Percentiles rank a stretch among this genome's conserved stretches.
These are phyloP conservation scores for Aspidoscelis tigris DNA, from an alignment of 2,113 vertebrate genomes.

Conservation along the genomic window DNA sequence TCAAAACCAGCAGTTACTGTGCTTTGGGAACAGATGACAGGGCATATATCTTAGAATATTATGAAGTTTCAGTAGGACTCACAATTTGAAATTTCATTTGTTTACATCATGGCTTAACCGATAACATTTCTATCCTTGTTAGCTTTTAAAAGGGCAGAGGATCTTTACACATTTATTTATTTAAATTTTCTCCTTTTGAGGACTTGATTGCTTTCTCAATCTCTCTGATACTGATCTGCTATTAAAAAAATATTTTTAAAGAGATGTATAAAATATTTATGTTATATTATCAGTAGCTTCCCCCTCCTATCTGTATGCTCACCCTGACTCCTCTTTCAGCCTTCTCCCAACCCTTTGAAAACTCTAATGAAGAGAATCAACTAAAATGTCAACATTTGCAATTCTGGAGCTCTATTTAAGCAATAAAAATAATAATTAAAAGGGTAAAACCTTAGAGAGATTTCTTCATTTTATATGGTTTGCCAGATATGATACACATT, in stretches of 20 bases:
- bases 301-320: conserved; percentile 43
- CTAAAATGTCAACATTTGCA: conserved; percentile 86
- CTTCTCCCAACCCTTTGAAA: conserved; percentile 57
- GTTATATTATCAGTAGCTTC: conserved; percentile 34
- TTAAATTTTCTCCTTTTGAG: conserved; percentile 40
- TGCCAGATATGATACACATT: conserved; percentile 80
- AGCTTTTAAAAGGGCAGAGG: conserved; percentile 62
- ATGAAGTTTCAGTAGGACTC: no score
- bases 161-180: conserved; percentile 66
- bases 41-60: no score
- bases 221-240: conserved; percentile 36
- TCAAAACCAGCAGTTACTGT: no score
- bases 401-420: conserved; percentile 82
- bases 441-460: conserved; percentile 85
- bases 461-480: conserved; percentile 83
- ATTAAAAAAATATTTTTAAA: conserved; percentile 3
- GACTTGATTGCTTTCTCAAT: conserved; percentile 44
- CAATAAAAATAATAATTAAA: conserved; percentile 89
- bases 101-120: conserved; percentile 26
- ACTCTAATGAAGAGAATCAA: conserved; percentile 78
- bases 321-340: not conserved
- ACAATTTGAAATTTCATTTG: conserved; percentile 1
- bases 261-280: conserved; percentile 37
- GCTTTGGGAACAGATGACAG: no score
- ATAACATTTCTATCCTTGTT: conserved; percentile 60